A percentile compares a stretch with the other conserved stretches of the same genome.
Conservation (phyloP, 37 sponge, comb jelly and placozoan species). For the Halisarca cf. caerulea region DNA sequence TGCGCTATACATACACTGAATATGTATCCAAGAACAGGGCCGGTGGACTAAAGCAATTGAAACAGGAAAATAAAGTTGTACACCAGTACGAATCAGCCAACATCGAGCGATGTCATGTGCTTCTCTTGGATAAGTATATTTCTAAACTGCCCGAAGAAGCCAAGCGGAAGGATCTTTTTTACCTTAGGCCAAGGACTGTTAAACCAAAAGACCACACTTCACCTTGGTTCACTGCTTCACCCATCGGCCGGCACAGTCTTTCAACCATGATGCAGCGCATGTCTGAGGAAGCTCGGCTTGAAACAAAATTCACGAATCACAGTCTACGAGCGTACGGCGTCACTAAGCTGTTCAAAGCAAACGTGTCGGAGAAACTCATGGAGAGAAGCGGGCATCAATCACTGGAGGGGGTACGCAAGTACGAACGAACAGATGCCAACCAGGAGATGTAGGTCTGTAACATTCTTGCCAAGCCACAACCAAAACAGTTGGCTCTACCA, state of each 20-base stretch:
- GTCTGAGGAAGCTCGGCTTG: not conserved
- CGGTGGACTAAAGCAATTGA: conserved; percentile 19
- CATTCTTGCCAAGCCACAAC: not conserved
- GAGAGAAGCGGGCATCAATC: conserved; percentile 11
- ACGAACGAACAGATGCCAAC: not conserved
- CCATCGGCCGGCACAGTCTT: not conserved
- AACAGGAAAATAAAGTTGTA: conserved; percentile 15
- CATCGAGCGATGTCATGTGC: not conserved
- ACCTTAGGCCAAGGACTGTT: not conserved
- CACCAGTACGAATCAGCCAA: conserved; percentile 22
- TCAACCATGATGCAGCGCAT: not conserved
- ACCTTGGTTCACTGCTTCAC: not conserved
- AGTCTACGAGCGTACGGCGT: conserved; percentile 12
- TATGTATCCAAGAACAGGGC: conserved; percentile 34
- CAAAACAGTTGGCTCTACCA: too few relatives aligned
- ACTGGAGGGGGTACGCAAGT: not conserved
- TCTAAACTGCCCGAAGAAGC: not conserved
- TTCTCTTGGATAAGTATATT: not conserved
- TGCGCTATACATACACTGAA: conserved; percentile 21
- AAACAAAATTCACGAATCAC: not conserved
- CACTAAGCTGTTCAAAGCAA: not conserved
- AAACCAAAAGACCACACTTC: not conserved
- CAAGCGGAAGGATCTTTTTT: not conserved
- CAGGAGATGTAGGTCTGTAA: not conserved
- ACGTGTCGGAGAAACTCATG: conserved; percentile 3